These are phyloP conservation scores for Sebastes steindachneri DNA, from an alignment of 2,797 vertebrate genomes.

Conservation along the genomic window DNA sequence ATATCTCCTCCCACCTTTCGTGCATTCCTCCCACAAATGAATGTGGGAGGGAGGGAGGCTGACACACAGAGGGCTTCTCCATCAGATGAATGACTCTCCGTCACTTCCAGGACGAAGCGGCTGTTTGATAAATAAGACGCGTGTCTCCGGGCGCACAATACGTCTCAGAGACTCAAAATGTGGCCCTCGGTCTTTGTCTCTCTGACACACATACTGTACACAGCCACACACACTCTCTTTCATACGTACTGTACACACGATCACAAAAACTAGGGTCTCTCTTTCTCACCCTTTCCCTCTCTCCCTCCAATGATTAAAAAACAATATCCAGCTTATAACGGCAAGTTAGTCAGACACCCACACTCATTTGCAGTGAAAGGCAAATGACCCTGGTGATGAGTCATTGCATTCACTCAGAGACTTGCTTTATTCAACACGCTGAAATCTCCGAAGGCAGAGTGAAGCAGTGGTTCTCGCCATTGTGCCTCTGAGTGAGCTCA, in stretches of 20 bases:
- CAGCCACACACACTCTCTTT: constrained; percentile 11
- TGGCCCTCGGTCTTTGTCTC: constrained; percentile 50
- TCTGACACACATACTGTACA: constrained; percentile 18
- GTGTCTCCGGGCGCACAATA: constrained; percentile 28
- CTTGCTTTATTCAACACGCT: constrained; percentile 72
- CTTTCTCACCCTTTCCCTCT: constrained; percentile 18
- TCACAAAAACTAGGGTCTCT: constrained; percentile 33
- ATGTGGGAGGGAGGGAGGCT: constrained; percentile 19
- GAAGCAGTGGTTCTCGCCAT: constrained; percentile 55
- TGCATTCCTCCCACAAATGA: constrained; percentile 14
- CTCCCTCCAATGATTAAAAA: constrained; percentile 76
- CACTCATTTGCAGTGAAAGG: constrained; percentile 86
- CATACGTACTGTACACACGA: constrained; percentile 16
- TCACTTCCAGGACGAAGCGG: constrained; percentile 37
- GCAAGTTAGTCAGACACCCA: constrained; percentile 86
- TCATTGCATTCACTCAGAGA: constrained; percentile 81
- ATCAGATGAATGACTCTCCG: constrained; percentile 30
- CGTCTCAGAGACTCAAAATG: constrained; percentile 37
- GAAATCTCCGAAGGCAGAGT: constrained; percentile 68
- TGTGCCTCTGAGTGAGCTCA: constrained; percentile 53
- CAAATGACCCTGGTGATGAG: constrained; percentile 86
- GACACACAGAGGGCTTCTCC: constrained; percentile 37
- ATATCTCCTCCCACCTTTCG: constrained; percentile 44
- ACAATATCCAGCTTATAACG: constrained; percentile 84
- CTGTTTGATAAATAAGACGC: constrained; percentile 47